These are phyloP conservation scores for Bellardia bayeri DNA, from an alignment of 2,888 invertebrate species.

Conservation along the genomic window DNA sequence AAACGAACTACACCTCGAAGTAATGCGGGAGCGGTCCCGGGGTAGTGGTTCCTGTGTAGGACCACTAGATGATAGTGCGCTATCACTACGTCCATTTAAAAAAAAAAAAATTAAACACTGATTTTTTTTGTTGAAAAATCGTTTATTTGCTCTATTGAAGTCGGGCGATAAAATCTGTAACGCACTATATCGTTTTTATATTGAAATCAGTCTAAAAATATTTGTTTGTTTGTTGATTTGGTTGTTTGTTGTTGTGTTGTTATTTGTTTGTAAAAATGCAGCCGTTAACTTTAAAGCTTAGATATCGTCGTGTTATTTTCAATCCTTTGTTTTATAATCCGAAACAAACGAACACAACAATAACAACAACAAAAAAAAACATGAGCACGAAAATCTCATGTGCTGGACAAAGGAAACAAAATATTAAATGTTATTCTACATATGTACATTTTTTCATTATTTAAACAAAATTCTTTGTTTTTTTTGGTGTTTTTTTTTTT, in stretches of 20 bases:
- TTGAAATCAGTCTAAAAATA: constrained; percentile 26
- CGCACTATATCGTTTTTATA: constrained; percentile 5
- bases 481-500: constrained; percentile 7
- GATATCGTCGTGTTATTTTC: constrained; percentile 60
- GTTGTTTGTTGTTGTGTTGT: constrained; percentile 18
- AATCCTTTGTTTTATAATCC: constrained; percentile 64
- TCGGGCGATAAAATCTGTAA: not conserved
- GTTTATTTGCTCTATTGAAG: not conserved
- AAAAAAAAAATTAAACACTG: too few relatives aligned
- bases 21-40: too few relatives aligned
- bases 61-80: too few relatives aligned
- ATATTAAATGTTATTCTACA: constrained; percentile 63
- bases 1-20: too few relatives aligned
- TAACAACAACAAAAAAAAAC: constrained; percentile 18
- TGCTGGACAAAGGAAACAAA: constrained; percentile 67
- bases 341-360: constrained; percentile 5
- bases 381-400: constrained; percentile 66
- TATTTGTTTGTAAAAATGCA: constrained; percentile 58
- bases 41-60: too few relatives aligned
- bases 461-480: constrained; percentile 54
- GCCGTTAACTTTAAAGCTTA: constrained; percentile 60
- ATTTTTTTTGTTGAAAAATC: too few relatives aligned
- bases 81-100: too few relatives aligned
- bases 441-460: constrained; percentile 51
- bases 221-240: constrained; percentile 45